Base-by-base conservation (phyloP, 2,888 invertebrate species). In the Parnassius glacialis region DNA sequence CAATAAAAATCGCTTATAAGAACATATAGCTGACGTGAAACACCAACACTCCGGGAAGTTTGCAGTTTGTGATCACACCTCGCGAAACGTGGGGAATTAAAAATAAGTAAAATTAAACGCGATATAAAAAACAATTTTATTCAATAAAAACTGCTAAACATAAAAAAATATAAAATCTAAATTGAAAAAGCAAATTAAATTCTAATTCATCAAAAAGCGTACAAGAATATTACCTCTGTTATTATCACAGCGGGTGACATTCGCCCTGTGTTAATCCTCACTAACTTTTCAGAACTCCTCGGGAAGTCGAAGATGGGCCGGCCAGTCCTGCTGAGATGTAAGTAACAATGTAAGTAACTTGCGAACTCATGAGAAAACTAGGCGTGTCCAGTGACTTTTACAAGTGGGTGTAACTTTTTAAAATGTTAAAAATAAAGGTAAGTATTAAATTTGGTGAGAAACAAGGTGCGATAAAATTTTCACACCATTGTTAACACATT, bases 251-350 rank as follows among this genome's bases (percentile, higher is more conserved):
- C 87, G 78, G 87, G 88, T 74, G 42, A 79, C 48, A 48, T 48
- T 66, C 73, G 66, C 59, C 65, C 57, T 67, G 74, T 74, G 75
- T 68, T 67, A 34, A 12, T 9, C 20, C 53, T 43, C 9, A n/a
- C 7, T 42, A 13, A 42, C 45, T 50, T 56, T 51, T 61, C 61
- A 57, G 25, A 20, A 50, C 55, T 41, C 54, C 41, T 61, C 51
- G 16, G 44, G 54, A 50, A 45, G 53, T 48, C 50, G 51, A 41
- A 48, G 62, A 52, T 71, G 68, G 81, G 83, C 70, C 52, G 81
- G 66, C 67, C 75, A 64, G 65, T 73, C 87, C 80, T 63, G 87
- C 88, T 83, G 88, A n/a, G 86, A 79, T 74, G 74, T 64, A 64
- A 72, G 67, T 67, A 69, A 68, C 60, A 61, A 64, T 48, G n/a